phyloP scores from a whole-genome alignment of 2,888 invertebrate genomes.

The Ceramica pisi region DNA sequence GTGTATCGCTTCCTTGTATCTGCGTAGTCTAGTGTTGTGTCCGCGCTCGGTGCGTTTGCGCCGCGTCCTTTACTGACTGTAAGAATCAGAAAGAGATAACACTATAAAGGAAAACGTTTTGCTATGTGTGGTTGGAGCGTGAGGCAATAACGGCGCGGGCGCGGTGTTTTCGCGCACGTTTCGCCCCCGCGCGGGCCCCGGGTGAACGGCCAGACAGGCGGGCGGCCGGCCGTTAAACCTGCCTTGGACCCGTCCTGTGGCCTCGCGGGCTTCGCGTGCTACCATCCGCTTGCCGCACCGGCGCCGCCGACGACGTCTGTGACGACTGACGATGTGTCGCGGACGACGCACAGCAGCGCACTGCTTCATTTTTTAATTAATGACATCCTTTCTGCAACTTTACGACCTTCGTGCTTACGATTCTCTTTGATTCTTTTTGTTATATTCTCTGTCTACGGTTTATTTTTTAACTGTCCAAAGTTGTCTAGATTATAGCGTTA shows the following conservation, averaged over 20 bases:
- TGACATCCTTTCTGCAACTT: constrained; percentile 27
- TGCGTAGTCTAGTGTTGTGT: constrained; percentile 52
- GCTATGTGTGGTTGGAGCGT: constrained; percentile 63
- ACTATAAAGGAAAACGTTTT: constrained; percentile 69
- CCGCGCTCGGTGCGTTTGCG: constrained; percentile 51
- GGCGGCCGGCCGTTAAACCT: constrained; percentile 90
- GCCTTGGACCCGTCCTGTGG: constrained; percentile 83
- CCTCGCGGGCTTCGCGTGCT: constrained; percentile 77
- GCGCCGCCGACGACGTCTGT: constrained; percentile 60
- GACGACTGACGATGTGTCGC: constrained; percentile 33
- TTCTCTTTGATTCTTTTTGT: constrained; percentile 27
- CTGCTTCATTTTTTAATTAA: constrained; percentile 43
- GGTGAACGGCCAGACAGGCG: constrained; percentile 90
- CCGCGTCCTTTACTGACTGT: constrained; percentile 58
- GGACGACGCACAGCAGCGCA: constrained; percentile 41
- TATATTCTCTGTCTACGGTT: not conserved
- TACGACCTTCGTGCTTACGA: constrained; percentile 14
- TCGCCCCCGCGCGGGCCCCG: constrained; percentile 88
- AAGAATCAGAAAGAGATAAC: constrained; percentile 66
- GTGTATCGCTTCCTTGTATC: constrained; percentile 64
- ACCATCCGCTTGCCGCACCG: constrained; percentile 66
- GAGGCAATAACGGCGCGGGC: constrained; percentile 84
- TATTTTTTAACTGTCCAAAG: constrained; percentile 5
- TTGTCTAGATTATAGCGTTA: not conserved
- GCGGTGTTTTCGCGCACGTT: constrained; percentile 88